These are phyloP conservation scores for Eupristina koningsbergeri DNA, from an alignment of 1,140 invertebrate species.

Conservation along the genomic window DNA sequence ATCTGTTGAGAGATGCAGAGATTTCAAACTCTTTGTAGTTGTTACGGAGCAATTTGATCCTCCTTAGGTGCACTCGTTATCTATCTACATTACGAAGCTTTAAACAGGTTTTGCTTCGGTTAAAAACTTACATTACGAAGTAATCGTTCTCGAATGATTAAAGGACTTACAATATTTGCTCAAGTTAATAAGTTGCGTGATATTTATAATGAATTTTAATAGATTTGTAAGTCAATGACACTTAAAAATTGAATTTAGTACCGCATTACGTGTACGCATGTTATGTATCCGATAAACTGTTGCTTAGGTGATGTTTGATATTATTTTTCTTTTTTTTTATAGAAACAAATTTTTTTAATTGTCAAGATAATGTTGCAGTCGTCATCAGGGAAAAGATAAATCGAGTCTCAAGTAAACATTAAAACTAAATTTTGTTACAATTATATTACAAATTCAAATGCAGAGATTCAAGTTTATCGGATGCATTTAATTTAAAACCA, in stretches of 20 bases:
- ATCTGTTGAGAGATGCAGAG: constrained; percentile 2
- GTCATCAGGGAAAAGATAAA: too few relatives aligned
- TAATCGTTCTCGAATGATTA: constrained; percentile 25
- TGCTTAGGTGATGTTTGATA: too few relatives aligned
- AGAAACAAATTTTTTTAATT: too few relatives aligned
- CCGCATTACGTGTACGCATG: too few relatives aligned
- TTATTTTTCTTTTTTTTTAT: too few relatives aligned
- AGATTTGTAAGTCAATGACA: not conserved
- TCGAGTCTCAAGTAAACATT: too few relatives aligned
- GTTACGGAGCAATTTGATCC: constrained; percentile 14
- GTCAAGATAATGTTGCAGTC: too few relatives aligned
- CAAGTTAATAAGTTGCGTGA: not conserved
- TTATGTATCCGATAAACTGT: too few relatives aligned
- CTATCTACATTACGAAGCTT: constrained; percentile 13
- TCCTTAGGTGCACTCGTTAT: constrained; percentile 14
- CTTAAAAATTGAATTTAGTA: not conserved
- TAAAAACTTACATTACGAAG: not conserved
- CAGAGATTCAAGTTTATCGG: not conserved
- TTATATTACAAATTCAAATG: not conserved
- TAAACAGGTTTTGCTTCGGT: constrained; percentile 13
- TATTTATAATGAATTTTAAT: not conserved
- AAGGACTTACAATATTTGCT: not conserved
- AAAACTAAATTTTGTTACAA: too few relatives aligned
- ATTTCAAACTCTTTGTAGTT: not conserved
- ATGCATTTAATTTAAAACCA: not conserved